Percentiles rank a stretch among this genome's conserved stretches.
Evolutionary conservation across 2,797 vertebrate species (phyloP).

Genomic region (Manis javanica): DNA sequence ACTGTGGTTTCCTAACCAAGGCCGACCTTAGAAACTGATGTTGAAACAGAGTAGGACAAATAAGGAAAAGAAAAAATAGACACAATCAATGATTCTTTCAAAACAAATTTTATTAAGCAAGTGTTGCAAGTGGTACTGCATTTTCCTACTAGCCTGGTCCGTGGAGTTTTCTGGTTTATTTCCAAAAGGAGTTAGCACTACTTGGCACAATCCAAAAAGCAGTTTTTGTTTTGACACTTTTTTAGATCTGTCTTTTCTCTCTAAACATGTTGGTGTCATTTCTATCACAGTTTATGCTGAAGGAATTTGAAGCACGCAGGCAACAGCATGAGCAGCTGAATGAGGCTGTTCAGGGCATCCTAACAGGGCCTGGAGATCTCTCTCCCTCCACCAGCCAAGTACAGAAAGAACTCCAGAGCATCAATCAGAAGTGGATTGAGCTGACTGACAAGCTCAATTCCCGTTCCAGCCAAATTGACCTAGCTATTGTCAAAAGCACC

Average conservation of each 20-base stretch:
- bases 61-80: slow-evolving; percentile 62
- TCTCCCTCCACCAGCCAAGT: slow-evolving; percentile 91
- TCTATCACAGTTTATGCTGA: slow-evolving; percentile 97
- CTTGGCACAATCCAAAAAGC: slow-evolving; percentile 71
- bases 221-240: slow-evolving; percentile 83
- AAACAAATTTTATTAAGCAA: slow-evolving; percentile 55
- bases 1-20: neutral
- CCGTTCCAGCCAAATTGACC: slow-evolving; percentile 94
- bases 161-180: slow-evolving; percentile 61
- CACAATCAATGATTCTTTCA: neutral
- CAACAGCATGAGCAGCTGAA: slow-evolving; percentile 97
- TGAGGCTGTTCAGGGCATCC: slow-evolving; percentile 93
- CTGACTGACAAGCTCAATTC: slow-evolving; percentile 91
- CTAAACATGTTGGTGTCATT: slow-evolving; percentile 84
- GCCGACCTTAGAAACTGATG: slow-evolving; percentile 46
- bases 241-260: slow-evolving; percentile 81
- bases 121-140: slow-evolving; percentile 22
- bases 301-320: slow-evolving; percentile 96
- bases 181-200: slow-evolving; percentile 60
- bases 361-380: slow-evolving; percentile 89
- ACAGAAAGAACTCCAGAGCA: slow-evolving; percentile 90
- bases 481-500: slow-evolving; percentile 94
- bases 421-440: slow-evolving; percentile 94
- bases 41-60: slow-evolving; percentile 58
- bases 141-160: neutral